Base-by-base conservation (phyloP, 2,797 vertebrate genomes). In the Adrianichthys oophorus region DNA sequence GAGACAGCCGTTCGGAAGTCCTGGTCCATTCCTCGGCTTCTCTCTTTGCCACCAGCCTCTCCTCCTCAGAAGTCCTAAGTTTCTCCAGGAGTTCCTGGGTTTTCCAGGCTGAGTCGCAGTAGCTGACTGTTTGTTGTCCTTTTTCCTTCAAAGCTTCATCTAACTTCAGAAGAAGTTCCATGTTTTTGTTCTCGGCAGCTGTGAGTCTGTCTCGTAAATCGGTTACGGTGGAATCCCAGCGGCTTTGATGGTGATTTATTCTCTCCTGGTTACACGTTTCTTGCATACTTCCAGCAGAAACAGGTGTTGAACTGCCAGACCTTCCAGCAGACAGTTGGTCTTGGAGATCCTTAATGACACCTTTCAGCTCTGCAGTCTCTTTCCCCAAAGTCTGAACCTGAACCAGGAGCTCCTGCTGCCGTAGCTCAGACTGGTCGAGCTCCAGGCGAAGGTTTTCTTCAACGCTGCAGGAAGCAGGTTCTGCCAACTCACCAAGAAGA, bases 361-460 rank as follows among this genome's bases (percentile, higher is more conserved):
- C 59, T 32, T 77, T 85, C 17, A 98, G 88, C 44, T 88, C 79
- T 4, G 48, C 54, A 7, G 90, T 76, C 80, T 92, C 91, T 40
- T 74, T 72, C 3, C 50, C 68, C 13, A 89, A 78, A 41, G 80
- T 60, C 10, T 76, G 68, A 44, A 92, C 86, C 42, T 48, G 79
- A 7, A 72, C 82, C 52, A 93, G 87, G 64, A 98, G 93, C 70
- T 93, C 87, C 55, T 90, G 93, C 76, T 95, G 94, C 60, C 75
- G 93, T 63, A 95, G 75, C 66, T 98, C 94, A 2, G 94, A 92
- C 48, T 94, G 95, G 82, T 98, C 95, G 5, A 98, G 94, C 68
- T 97, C 94, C 26, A 94, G 68, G 52, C 92, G 94, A 78, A 98
- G 92, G 74, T 94, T 94, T 16, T 98, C 96, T 0, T 92, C 91